Conservation (phyloP, 2,113 vertebrate species). For the Callithrix jacchus region DNA sequence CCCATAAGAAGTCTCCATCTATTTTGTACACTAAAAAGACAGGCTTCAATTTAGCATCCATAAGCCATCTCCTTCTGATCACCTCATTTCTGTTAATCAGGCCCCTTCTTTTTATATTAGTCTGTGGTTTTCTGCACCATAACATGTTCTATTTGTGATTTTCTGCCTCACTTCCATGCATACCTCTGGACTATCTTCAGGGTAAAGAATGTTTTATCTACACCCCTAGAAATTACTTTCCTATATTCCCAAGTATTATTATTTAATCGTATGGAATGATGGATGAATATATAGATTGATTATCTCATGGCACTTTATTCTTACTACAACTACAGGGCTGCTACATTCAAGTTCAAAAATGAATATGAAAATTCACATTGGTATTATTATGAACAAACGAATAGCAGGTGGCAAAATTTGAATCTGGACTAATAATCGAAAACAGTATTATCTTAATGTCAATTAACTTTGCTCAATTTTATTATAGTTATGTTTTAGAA, state of each 20-base stretch:
- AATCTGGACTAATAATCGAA: constrained; percentile 1
- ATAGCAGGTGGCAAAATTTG: neutral
- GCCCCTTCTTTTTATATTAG: neutral
- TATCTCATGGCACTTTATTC: neutral
- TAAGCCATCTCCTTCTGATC: neutral
- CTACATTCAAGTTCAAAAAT: constrained; percentile 15
- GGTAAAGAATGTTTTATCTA: neutral
- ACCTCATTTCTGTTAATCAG: neutral
- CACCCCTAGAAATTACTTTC: neutral
- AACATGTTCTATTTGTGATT: neutral
- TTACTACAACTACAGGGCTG: neutral
- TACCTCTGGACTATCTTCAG: neutral
- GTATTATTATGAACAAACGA: neutral
- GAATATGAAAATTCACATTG: constrained; percentile 28
- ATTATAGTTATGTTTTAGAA: neutral
- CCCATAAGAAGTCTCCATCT: neutral
- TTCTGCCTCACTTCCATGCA: neutral
- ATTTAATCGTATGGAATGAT: neutral
- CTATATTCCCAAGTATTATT: neutral
- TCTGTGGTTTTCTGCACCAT: neutral
- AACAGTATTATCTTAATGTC: neutral
- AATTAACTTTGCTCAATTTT: constrained; percentile 15
- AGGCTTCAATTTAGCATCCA: neutral
- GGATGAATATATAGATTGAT: neutral
- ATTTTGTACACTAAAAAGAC: neutral